Evolutionary conservation across 2,888 invertebrate genomes (phyloP).

Genomic region (Clostera curtula): DNA sequence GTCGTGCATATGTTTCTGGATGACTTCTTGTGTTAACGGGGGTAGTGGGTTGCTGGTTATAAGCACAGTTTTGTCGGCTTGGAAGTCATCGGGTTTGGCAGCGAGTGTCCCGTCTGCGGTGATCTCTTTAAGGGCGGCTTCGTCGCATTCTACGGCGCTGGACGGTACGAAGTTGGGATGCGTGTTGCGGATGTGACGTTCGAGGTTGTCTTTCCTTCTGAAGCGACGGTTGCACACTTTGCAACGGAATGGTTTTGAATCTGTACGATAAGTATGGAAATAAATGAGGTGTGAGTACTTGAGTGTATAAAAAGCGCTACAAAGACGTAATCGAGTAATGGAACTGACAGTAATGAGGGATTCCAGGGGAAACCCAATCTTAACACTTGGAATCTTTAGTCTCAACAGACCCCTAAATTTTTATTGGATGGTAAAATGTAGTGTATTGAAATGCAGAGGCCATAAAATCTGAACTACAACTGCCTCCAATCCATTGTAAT

Average conservation of each 20-base stretch:
- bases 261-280: slow-evolving; percentile 41
- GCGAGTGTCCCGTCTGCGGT: slow-evolving; percentile 1
- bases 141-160: slow-evolving; percentile 49
- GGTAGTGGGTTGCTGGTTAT: slow-evolving; percentile 54
- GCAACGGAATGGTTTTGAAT: slow-evolving; percentile 81
- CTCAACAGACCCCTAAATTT: no score
- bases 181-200: slow-evolving; percentile 83
- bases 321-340: no score
- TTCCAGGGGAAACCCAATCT: no score
- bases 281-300: neutral
- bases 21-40: slow-evolving; percentile 47
- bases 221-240: slow-evolving; percentile 81
- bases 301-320: no score
- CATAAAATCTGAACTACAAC: no score
- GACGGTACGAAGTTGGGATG: slow-evolving; percentile 73
- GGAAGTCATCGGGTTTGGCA: slow-evolving; percentile 11
- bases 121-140: slow-evolving; percentile 33
- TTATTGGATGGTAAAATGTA: no score
- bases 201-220: slow-evolving; percentile 84
- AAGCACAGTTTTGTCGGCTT: slow-evolving; percentile 41
- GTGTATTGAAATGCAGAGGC: no score
- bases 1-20: slow-evolving; percentile 43
- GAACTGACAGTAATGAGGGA: no score
- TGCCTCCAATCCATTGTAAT: no score
- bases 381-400: no score